These are phyloP conservation scores for Caenorhabditis wallacei DNA, from an alignment of 2,888 invertebrate genomes.

Conservation along the genomic window DNA sequence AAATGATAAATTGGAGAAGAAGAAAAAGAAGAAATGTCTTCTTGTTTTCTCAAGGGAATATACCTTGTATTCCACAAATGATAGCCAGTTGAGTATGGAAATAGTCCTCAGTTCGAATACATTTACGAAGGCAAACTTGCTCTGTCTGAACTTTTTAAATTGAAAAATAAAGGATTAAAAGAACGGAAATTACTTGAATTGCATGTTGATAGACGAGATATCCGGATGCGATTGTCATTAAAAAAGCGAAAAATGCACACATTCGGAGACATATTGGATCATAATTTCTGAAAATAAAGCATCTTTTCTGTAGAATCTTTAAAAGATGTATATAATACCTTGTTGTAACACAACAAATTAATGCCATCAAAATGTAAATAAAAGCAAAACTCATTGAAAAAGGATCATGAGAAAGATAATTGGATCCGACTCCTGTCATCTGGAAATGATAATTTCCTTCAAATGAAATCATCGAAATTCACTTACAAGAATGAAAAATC, in stretches of 20 bases:
- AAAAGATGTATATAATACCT: too few relatives aligned
- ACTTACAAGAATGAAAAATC: constrained; percentile 53
- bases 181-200: constrained; percentile 30
- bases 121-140: constrained; percentile 54
- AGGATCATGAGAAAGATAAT: constrained; percentile 48
- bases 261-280: constrained; percentile 51
- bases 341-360: constrained; percentile 52
- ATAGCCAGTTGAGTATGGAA: constrained; percentile 52
- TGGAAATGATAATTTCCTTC: constrained; percentile 7
- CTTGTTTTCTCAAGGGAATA: not conserved
- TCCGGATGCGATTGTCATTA: constrained; percentile 45
- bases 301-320: too few relatives aligned
- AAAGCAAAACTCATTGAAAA: constrained; percentile 57
- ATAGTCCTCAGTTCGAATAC: constrained; percentile 54
- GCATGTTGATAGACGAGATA: constrained; percentile 52
- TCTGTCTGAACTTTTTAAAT: constrained; percentile 26
- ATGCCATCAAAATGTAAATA: constrained; percentile 32
- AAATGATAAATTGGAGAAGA: constrained; percentile 29
- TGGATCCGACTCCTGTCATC: constrained; percentile 56
- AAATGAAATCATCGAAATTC: not conserved
- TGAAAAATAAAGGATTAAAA: too few relatives aligned
- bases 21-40: too few relatives aligned
- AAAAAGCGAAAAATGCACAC: constrained; percentile 34
- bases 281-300: constrained; percentile 37
- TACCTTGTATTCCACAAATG: constrained; percentile 50